Evolutionary conservation across 2,113 vertebrate genomes (phyloP), one percentile per base, ranked within the genome.

Genomic region (Lagopus muta): DNA sequence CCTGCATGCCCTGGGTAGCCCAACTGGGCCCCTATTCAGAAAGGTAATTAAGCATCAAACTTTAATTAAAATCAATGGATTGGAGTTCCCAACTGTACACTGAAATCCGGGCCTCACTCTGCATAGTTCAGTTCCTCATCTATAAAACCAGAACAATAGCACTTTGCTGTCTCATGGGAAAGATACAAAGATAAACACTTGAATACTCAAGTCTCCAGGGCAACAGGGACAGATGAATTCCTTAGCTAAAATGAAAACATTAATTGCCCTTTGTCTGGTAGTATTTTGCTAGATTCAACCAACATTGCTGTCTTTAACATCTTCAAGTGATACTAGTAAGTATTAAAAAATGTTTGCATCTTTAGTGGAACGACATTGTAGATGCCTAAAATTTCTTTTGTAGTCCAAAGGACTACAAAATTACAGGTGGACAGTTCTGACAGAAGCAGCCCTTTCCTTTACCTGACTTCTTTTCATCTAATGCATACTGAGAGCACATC

Each of bases 401-500:
- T 27, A 81, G 40, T 90, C 58, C 69, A 50, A 93, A 74, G 65
- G 91, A 42, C 62, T 48, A 11, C 72, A 38, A 84, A 83, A 66
- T 48, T 66, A 57, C 48, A 83, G 4, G 5, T 55, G 85, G 80
- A 83, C 38, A 16, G 18, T 38, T 82, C 19, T 30, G 57, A 61
- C 81, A 94, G 66, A 92, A 90, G 72, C 2, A 30, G 64, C 14
- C 22, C 11, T 81, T 84, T 81, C 57, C 32, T 88, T 89, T 92
- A 89, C 77, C 84, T 73, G 52, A 88, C 79, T 96, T 94, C 36
- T 24, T 64, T 27, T 71, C 72, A 89, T 75, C 70, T 79, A 55
- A 81, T 40, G 52, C 43, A 64, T 11, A 65, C 74, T 76, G 76
- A 47, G 11, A 92, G 84, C 81, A 95, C 76, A 94, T 91, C 66